These are phyloP conservation scores for Andrena trimmerana DNA, from an alignment of 2,888 invertebrate genomes.

Conservation along the genomic window DNA sequence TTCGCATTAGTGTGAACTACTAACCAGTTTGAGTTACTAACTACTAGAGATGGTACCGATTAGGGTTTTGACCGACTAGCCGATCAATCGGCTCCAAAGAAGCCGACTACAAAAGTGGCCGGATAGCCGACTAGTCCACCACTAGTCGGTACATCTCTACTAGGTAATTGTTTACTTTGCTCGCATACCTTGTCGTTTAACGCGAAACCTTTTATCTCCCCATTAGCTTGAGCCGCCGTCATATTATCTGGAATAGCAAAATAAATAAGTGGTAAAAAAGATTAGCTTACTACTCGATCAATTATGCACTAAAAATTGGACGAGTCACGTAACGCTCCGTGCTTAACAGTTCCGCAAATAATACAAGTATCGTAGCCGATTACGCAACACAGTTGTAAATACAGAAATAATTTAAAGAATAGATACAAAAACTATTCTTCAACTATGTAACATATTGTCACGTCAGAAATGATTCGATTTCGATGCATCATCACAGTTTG, in stretches of 20 bases:
- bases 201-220: slow-evolving; percentile 74
- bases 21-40: too few species aligned
- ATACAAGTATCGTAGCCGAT: background rate
- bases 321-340: too few species aligned
- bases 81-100: too few species aligned
- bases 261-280: background rate
- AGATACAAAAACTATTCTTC: background rate
- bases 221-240: slow-evolving; percentile 75
- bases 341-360: background rate
- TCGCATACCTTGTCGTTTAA: slow-evolving; percentile 76
- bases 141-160: background rate
- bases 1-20: too few species aligned
- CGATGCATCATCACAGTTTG: background rate
- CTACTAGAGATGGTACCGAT: too few species aligned
- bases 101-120: too few species aligned
- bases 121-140: too few species aligned
- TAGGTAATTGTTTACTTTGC: background rate
- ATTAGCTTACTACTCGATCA: too few species aligned
- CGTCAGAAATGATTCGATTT: background rate
- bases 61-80: too few species aligned
- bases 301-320: too few species aligned
- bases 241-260: slow-evolving; percentile 76
- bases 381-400: background rate
- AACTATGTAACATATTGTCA: background rate
- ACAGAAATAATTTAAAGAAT: background rate